Base-by-base conservation (phyloP, 2,888 invertebrate genomes). In the Scotopteryx bipunctaria region DNA sequence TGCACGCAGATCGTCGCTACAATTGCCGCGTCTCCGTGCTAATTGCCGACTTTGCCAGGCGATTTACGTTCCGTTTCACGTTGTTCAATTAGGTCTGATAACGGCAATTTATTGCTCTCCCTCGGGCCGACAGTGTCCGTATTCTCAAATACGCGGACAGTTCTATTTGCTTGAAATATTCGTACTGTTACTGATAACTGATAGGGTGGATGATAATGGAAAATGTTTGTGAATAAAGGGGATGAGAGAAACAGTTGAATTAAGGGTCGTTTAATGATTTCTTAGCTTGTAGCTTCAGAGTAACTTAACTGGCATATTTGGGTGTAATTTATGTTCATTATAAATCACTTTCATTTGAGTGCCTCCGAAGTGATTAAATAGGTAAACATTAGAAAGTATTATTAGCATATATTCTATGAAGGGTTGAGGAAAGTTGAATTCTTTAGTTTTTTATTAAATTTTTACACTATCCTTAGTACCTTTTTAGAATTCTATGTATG, bases 71-170 rank as follows among this genome's bases (percentile, higher is more conserved):
- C 76, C 73, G 70, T 76, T 81, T 73, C 72, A 66, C 68, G 44
- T 63, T 68, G 74, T 48, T 47, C 76, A 79, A 83, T 86, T 81
- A 83, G 67, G 70, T 59, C 69, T 73, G 82, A 83, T 83, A 85
- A 82, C 78, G 77, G 71, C 70, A 81, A 85, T 84, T 83, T 82
- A 86, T 80, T 63, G 71, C 72, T 64, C 61, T 61, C 63, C 62
- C 64, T 61, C 41, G 63, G 57, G 61, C 46, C 33, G 29, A 35
- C 5, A n/a, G 27, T 8, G 5, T 14, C 29, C 16, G 2, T 45
- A 35, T 35, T 44, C 44, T 16, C 21, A 16, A 36, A 29, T 6
- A 29, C n/a, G 5, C 35, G 5, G 8, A 11, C 29, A 2, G 40
- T 29, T 13, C 41, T 31, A 17, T n/a, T n/a, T n/a, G n/a, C n/a